Evolutionary conservation across 2,113 vertebrate genomes (phyloP).

Genomic region (Marcusenius ussheri): DNA sequence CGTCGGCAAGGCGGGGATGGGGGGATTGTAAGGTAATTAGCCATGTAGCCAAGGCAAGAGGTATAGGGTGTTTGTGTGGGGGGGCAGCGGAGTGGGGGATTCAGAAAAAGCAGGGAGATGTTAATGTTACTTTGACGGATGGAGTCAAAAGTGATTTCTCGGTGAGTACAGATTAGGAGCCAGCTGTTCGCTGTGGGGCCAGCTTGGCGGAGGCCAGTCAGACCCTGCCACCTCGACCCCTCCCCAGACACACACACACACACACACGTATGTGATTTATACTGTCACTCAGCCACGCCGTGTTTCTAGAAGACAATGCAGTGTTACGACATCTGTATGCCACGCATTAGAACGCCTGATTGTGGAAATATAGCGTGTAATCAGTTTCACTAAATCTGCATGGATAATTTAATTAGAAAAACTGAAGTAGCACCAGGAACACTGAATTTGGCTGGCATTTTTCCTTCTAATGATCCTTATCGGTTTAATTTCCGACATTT

Average conservation of each 20-base stretch:
- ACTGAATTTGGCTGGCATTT: background rate
- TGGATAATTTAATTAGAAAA: background rate
- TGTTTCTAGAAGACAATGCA: slow-evolving; percentile 47
- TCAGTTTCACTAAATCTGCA: background rate
- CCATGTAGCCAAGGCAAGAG: background rate
- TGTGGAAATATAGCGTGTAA: background rate
- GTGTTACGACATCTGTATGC: slow-evolving; percentile 7
- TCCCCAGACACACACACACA: slow-evolving; percentile 45
- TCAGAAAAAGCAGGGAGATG: slow-evolving; percentile 40
- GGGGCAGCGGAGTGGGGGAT: slow-evolving; percentile 32
- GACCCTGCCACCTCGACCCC: slow-evolving; percentile 18
- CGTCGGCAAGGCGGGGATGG: slow-evolving; percentile 38
- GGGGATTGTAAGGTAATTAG: slow-evolving; percentile 53
- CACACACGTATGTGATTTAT: slow-evolving; percentile 61
- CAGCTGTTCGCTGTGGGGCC: slow-evolving; percentile 61
- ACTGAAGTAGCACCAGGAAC: background rate
- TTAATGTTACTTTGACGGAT: slow-evolving; percentile 70
- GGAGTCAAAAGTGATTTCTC: slow-evolving; percentile 70
- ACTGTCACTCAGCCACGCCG: slow-evolving; percentile 57
- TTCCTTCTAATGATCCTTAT: background rate
- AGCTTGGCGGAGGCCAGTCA: slow-evolving; percentile 44
- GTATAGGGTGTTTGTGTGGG: background rate
- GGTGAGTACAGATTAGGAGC: slow-evolving; percentile 55
- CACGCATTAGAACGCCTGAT: background rate
- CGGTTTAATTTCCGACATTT: background rate